These are phyloP conservation scores for Dryobates pubescens DNA, from an alignment of 2,797 vertebrate genomes.

Conservation along the genomic window DNA sequence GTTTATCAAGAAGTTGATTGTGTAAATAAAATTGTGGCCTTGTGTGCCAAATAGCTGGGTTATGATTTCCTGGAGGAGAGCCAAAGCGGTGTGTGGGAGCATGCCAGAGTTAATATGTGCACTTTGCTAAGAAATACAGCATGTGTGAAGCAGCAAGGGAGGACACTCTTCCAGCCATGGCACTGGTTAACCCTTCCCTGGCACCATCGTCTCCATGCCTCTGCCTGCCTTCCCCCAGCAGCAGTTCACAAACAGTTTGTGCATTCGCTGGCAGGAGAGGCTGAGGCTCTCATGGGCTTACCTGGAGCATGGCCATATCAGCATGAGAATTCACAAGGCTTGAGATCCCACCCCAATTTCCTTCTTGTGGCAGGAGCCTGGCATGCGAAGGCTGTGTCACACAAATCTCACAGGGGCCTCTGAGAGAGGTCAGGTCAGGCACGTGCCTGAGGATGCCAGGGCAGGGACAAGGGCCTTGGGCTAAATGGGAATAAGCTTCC, in stretches of 20 bases:
- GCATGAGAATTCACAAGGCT: neutral
- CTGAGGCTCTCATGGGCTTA: neutral
- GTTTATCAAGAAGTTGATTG: conserved; percentile 71
- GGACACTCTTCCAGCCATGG: conserved; percentile 46
- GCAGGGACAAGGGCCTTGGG: conserved; percentile 33
- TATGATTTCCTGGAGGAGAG: conserved; percentile 61
- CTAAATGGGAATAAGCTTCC: conserved; percentile 18
- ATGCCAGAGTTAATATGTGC: conserved; percentile 68
- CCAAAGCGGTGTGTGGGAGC: conserved; percentile 69
- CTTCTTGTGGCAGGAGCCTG: neutral
- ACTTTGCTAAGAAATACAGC: conserved; percentile 68
- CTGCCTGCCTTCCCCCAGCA: neutral
- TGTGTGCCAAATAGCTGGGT: conserved; percentile 57
- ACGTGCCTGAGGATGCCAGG: conserved; percentile 62
- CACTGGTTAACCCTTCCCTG: conserved; percentile 75
- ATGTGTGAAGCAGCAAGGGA: conserved; percentile 65
- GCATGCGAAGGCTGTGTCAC: neutral
- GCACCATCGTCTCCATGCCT: neutral
- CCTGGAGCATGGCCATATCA: conserved; percentile 11
- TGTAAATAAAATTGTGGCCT: conserved; percentile 66
- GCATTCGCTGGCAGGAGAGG: neutral
- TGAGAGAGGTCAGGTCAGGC: conserved; percentile 9
- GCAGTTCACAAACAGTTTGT: neutral
- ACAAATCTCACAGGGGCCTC: conserved; percentile 30
- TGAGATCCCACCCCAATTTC: neutral